phyloP scores from a whole-genome alignment of 2,113 vertebrate genomes.

The Xiphophorus maculatus region DNA sequence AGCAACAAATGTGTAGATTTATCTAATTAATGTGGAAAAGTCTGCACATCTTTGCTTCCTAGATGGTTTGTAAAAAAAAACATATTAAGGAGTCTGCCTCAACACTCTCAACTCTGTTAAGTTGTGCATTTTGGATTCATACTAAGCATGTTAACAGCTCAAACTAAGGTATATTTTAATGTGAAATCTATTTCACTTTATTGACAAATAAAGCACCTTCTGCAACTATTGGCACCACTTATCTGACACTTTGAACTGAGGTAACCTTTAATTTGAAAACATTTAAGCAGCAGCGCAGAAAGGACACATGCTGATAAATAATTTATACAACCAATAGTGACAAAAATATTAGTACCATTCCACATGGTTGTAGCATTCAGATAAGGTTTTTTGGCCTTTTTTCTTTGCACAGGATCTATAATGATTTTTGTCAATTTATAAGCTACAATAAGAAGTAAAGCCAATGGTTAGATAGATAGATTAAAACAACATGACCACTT shows the following conservation, averaged over 20 bases:
- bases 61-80: conserved; percentile 13
- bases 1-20: conserved; percentile 19
- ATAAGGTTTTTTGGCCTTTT: not conserved
- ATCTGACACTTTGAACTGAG: too few species aligned
- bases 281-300: not conserved
- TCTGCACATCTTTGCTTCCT: not conserved
- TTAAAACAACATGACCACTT: too few species aligned
- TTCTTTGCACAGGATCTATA: not conserved
- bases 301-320: not conserved
- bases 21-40: conserved; percentile 19
- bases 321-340: not conserved
- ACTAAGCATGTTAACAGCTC: not conserved
- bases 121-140: too few species aligned
- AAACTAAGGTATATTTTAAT: not conserved
- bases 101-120: not conserved
- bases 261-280: not conserved
- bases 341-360: not conserved
- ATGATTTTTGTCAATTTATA: too few species aligned
- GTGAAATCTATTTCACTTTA: not conserved
- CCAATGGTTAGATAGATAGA: too few species aligned
- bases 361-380: not conserved
- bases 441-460: too few species aligned
- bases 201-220: not conserved
- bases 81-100: not conserved
- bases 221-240: too few species aligned